Conservation (phyloP, 2,888 invertebrate genomes). For the Nomada flava region DNA sequence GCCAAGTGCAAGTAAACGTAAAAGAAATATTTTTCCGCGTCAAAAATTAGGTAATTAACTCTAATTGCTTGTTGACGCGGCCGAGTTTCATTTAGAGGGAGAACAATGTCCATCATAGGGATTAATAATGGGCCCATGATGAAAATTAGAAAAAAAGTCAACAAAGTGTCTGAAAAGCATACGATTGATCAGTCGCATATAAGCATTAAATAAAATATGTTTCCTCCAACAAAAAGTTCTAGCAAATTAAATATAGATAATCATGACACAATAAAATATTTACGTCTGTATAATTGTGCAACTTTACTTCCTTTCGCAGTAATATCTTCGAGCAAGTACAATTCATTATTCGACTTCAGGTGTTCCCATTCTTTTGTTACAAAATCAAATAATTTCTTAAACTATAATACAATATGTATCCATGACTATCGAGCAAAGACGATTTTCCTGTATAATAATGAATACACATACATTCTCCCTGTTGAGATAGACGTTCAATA, state of each 20-base stretch:
- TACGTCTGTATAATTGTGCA: slow-evolving; percentile 19
- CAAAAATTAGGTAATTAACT: slow-evolving; percentile 38
- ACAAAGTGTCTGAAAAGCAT: slow-evolving; percentile 2
- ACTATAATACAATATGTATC: not conserved
- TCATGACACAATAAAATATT: not conserved
- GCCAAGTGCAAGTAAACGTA: not conserved
- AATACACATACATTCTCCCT: slow-evolving; percentile 8
- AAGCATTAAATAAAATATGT: too few species aligned
- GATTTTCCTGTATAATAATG: not conserved
- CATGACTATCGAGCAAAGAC: not conserved
- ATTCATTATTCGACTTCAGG: not conserved
- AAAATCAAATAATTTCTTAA: slow-evolving; percentile 16
- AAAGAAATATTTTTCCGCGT: slow-evolving; percentile 37
- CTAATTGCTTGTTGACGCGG: slow-evolving; percentile 10
- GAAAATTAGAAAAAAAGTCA: not conserved
- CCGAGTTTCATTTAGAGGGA: slow-evolving; percentile 43
- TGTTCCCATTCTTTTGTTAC: slow-evolving; percentile 21
- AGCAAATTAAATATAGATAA: not conserved
- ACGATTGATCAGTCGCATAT: too few species aligned
- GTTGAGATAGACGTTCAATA: slow-evolving; percentile 22
- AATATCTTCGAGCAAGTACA: not conserved
- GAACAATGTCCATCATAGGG: slow-evolving; percentile 26
- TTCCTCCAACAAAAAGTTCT: too few species aligned
- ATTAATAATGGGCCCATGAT: not conserved
- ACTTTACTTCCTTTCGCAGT: slow-evolving; percentile 2